Base-by-base conservation (phyloP, 2,113 vertebrate species). In the Aspidoscelis tigris region DNA sequence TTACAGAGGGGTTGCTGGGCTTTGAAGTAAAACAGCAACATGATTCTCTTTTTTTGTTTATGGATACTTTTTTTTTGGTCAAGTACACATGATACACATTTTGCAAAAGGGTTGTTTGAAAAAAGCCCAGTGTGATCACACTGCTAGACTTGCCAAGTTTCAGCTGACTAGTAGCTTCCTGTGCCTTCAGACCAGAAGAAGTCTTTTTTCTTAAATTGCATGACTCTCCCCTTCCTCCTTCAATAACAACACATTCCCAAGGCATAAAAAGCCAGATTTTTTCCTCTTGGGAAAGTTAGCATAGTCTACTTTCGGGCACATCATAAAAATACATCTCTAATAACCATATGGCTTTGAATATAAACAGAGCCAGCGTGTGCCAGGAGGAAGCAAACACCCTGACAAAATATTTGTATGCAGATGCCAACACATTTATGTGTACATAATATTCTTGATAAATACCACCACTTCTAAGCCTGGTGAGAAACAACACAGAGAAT, bases 401-500 rank as follows among this genome's bases (percentile, higher is more conserved):
- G 86, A 83, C 81, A 83, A 87, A 66, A 79, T 73, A 74, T 69
- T 83, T 82, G 76, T 44, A 74, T 24, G 76, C 70, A 74, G 69
- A 79, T 66, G 61, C 47, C 81, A 82, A 79, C 71, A 74, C 76
- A 78, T 79, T 73, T 82, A 64, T 3, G 71, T 58, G 55, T 39
- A 61, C 74, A 69, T 80, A 74, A 76, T 69, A 61, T 26, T 72
- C 81, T 66, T 68, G 70, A 83, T 82, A 83, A 83, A 79, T 66
- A 79, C 69, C 78, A 55, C 64, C 18, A 68, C 44, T 82, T 73
- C 58, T 9, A 61, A 78, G 55, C 47, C 16, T 53, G 33, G 69
- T 78, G 41, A 78, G 76, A 86, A 73, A 22, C n/a, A 74, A 53
- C 70, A 78, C 39, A 43, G 7, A 39, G 58, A 5, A 66, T n/a